Evolutionary conservation across 2,113 vertebrate genomes (phyloP).

Genomic region (Octodon degus): DNA sequence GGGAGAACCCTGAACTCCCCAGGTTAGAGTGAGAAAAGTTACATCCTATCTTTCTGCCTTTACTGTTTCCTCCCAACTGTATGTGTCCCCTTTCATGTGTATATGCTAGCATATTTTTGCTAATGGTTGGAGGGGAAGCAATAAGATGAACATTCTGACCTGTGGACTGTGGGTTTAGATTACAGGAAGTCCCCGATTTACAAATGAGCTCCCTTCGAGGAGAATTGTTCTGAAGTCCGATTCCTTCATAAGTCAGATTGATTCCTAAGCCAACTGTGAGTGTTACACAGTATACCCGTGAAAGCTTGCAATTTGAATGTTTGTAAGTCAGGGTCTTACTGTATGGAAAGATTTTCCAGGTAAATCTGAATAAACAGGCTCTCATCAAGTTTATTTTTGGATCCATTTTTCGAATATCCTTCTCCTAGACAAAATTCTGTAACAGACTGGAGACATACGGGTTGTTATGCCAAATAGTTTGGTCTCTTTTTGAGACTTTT

Average conservation of each 20-base stretch:
- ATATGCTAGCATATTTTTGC: neutral
- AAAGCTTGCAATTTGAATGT: neutral
- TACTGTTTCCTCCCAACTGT: neutral
- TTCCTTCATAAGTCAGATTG: neutral
- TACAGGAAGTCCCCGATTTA: neutral
- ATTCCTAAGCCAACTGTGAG: neutral
- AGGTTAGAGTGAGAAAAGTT: constrained; percentile 13
- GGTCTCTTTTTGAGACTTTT: constrained; percentile 52
- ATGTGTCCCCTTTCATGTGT: neutral
- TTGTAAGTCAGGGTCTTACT: neutral
- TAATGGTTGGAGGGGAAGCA: neutral
- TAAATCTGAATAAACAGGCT: constrained; percentile 25
- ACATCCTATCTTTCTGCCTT: neutral
- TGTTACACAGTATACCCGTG: neutral
- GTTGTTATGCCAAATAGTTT: constrained; percentile 17
- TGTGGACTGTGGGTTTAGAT: neutral
- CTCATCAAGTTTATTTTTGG: neutral
- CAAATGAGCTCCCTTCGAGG: neutral
- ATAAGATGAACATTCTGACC: constrained; percentile 14
- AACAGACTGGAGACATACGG: neutral
- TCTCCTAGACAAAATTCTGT: neutral
- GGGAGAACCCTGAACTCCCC: neutral
- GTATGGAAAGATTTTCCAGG: neutral
- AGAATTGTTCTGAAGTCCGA: neutral
- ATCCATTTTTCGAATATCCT: constrained; percentile 18